Base-by-base conservation (phyloP, 2,888 invertebrate genomes). In the Atherix ibis region DNA sequence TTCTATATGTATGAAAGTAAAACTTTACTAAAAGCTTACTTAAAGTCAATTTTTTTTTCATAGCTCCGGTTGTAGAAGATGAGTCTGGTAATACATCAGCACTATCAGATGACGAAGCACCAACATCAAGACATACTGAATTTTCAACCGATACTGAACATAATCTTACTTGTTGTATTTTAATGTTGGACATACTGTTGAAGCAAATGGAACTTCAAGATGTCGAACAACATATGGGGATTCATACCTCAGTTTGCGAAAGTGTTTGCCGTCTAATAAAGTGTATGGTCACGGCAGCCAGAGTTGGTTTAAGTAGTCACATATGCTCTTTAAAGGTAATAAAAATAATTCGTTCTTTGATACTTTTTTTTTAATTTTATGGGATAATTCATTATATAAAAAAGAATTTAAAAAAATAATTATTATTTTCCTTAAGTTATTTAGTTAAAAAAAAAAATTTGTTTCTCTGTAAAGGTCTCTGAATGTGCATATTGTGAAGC, bases 401-500 rank as follows among this genome's bases (percentile, higher is more conserved):
- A 24, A 24, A 2, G 9, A n/a, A n/a, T 3, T 9, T 3, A 2
- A 30, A 16, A 16, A 30, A 6, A 30, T 16, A 15, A 12, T 4
- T 5, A 18, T 25, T 10, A 9, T 24, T 3, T n/a, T 24, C 24
- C 24, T 24, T 24, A 24, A 24, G n/a, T 17, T 14, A 5, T 5
- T 15, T 27, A 22, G 18, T 29, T 12, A 22, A 15, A 6, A 18
- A 16, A 9, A 12, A 8, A 12, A 15, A 6, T 26, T 24, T 16
- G n/a, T 27, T 30, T 32, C 3, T 5, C 0, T 26, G 36, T 32
- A 2, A 15, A 61, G 58, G 55, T 55, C 14, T 55, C 62, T 18
- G 89, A 91, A 54, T 97, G 95, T 52, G 73, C 78, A 34, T 87
- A 84, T 55, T 97, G 95, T 62, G 91, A 92, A 55, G 82, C 89